Percentiles rank a stretch among this genome's conserved stretches.
Evolutionary conservation across 2,888 invertebrate genomes (phyloP).

Genomic region (Pteria penguin): DNA sequence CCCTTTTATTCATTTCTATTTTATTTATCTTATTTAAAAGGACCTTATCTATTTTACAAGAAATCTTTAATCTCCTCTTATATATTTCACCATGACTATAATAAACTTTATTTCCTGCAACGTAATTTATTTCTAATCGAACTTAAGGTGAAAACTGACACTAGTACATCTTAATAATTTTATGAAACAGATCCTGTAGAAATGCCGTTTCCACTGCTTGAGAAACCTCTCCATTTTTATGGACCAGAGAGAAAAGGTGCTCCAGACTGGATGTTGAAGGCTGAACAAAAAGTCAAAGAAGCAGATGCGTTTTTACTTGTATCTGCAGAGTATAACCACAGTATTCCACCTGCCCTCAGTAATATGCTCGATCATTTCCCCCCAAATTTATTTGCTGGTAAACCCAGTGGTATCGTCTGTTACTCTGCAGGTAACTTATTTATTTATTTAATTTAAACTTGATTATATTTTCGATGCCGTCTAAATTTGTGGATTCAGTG

Average conservation of each 20-base stretch:
- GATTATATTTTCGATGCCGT: too few species aligned
- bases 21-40: too few species aligned
- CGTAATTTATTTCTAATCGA: too few species aligned
- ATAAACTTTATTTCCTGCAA: too few species aligned
- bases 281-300: constrained; percentile 57
- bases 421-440: constrained; percentile 75
- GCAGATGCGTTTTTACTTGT: constrained; percentile 81
- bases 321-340: constrained; percentile 79
- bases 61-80: too few species aligned
- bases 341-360: constrained; percentile 80
- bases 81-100: too few species aligned
- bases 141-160: too few species aligned
- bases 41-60: too few species aligned
- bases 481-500: too few species aligned
- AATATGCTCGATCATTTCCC: constrained; percentile 81
- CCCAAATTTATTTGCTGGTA: constrained; percentile 76
- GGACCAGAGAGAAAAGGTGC: constrained; percentile 41
- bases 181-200: constrained; percentile 80
- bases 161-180: too few species aligned
- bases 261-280: constrained; percentile 56
- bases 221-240: constrained; percentile 67
- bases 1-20: too few species aligned
- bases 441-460: too few species aligned
- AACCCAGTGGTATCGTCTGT: constrained; percentile 74
- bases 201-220: constrained; percentile 72